Evolutionary conservation across 2,797 vertebrate genomes (phyloP).

Genomic region (Euthynnus affinis): DNA sequence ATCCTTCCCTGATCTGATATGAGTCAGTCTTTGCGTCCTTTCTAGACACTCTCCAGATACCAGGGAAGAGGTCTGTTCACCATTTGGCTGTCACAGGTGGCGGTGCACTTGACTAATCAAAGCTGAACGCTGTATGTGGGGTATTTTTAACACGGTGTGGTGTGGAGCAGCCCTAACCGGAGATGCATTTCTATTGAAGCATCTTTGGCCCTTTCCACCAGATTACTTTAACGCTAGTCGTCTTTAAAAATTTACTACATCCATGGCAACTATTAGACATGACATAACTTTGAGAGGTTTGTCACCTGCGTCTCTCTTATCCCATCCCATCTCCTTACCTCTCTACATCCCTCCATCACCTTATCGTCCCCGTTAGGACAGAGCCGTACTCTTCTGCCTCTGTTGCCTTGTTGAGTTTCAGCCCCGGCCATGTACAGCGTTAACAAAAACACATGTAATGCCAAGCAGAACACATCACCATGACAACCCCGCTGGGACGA

Average conservation of each 20-base stretch:
- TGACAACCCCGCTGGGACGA: constrained; percentile 65
- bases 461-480: constrained; percentile 67
- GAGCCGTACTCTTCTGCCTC: constrained; percentile 39
- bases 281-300: too few species aligned
- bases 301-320: too few species aligned
- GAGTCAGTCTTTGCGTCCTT: too few species aligned
- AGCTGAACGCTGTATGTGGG: background rate
- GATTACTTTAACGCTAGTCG: background rate
- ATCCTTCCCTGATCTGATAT: too few species aligned
- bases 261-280: too few species aligned
- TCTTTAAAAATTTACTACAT: background rate
- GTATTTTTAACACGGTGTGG: background rate
- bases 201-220: background rate
- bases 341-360: background rate
- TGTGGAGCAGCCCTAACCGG: background rate
- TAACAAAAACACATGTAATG: constrained; percentile 75
- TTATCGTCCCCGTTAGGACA: background rate
- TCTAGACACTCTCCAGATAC: too few species aligned
- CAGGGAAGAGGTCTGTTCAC: too few species aligned
- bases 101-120: background rate
- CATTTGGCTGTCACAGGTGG: too few species aligned
- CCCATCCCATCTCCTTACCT: too few species aligned
- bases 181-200: background rate
- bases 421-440: constrained; percentile 49
- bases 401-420: constrained; percentile 49